Base-by-base conservation (phyloP, 2,888 invertebrate species). In the Tridacna gigas region DNA sequence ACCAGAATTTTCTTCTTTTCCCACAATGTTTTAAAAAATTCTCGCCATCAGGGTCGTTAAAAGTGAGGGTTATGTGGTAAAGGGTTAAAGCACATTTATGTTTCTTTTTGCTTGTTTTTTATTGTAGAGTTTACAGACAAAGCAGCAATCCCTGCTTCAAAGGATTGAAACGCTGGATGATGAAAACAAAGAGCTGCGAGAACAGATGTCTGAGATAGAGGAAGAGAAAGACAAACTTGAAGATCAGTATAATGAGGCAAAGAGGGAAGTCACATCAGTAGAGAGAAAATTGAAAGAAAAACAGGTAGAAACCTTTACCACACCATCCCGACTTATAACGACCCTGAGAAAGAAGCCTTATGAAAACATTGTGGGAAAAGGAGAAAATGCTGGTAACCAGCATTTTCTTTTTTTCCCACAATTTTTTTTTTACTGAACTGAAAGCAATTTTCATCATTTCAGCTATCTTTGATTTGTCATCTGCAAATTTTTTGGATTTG, bases 51-150 rank as follows among this genome's bases (percentile, higher is more conserved):
- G 7, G 37, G 37, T 37, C 3, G 7, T 37, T 37, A 37, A 37
- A 37, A 37, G 37, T 37, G 3, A 7, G 37, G 37, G 7, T 37
- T 37, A 7, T 37, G 3, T 37, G 37, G 37, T 37, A 7, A 37
- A 37, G 7, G 37, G 3, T 37, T 37, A 37, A n/a, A 37, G 37
- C 37, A 2, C 56, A 5, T 56, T 56, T 56, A 56, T 69, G 20
- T 15, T 66, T 66, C 66, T 7, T 37, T 20, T n/a, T 37, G 37
- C 7, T 26, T 25, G 13, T 20, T 56, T 56, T 65, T 12, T 28
- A 26, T 67, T 82, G 22, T 88, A 94, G 94, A 91, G 91, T 48
- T 82, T 94, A 13, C 93, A 94, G 81, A 88, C 91, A 1, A 94
- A 94, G 77, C 94, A 94, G 74, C 92, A 91, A 13, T 80, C 89